Evolutionary conservation across 2,888 invertebrate species (phyloP), one percentile per base, ranked within the genome.

Genomic region (Synanthedon myopaeformis): DNA sequence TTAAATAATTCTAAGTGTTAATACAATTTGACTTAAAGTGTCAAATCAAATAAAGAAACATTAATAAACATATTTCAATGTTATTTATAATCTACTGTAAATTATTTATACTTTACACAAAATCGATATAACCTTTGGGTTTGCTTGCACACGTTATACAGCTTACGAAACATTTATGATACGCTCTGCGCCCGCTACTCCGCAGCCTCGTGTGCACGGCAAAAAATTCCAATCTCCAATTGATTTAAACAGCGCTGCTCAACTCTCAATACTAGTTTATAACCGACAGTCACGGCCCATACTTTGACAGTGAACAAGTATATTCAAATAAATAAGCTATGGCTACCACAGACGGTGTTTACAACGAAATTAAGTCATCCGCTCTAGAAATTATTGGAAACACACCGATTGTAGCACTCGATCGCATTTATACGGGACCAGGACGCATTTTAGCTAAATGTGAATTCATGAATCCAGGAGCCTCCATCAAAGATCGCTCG

Each of bases 381-480:
- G 86, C 85, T 1, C 58, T 87, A 55, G 86, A 86, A 1, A 74
- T 87, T 2, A 86, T 87, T 59, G 86, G 86, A 6, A 79, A 82
- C 57, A 87, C 86, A 1, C 86, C 86, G 6, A 67, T 87, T 35
- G 76, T 87, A n/a, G 86, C 86, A 1, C 68, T 87, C 49, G 86
- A 87, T 56, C 77, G 86, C 42, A 55, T 86, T 1, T 69, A 84
- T 58, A 58, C 78, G 0, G 86, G 86, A 2, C 84, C 86, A 2
- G 86, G 86, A 6, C 67, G 86, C 19, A 76, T 87, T 55, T 62
- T 87, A 49, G 86, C 75, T 1, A 87, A 86, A 77, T 87, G 86
- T 67, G 86, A 87, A 62, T 86, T 80, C 56, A 86, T 84, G 84
- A 87, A 85, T 54, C 86, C 86, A 8, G 83, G 86, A 41, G 86